phyloP scores from a whole-genome alignment of 1,140 invertebrate species.

The Drosophila arawakana region DNA sequence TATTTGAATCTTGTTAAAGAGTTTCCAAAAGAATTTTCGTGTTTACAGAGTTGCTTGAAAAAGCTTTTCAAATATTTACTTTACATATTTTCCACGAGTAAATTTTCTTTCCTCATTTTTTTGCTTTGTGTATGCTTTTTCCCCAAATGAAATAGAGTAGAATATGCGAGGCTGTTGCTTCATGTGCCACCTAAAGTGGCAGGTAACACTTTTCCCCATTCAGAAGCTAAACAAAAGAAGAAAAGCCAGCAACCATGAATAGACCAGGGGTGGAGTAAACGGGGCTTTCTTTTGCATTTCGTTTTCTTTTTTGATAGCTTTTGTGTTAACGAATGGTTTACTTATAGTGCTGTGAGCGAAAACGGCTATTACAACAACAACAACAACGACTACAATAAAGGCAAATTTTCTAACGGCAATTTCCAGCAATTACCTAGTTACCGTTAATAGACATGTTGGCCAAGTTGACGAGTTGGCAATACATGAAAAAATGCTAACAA shows the following conservation, averaged over 20 bases:
- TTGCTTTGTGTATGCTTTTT: background rate
- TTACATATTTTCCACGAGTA: background rate
- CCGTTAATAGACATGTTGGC: slow-evolving; percentile 82
- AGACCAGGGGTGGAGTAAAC: slow-evolving; percentile 2
- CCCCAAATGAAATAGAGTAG: slow-evolving; percentile 1
- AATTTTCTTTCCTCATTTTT: background rate
- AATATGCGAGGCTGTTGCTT: background rate
- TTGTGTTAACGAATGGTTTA: slow-evolving; percentile 57
- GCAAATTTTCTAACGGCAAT: slow-evolving; percentile 79
- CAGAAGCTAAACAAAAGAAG: slow-evolving; percentile 11
- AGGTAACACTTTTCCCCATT: slow-evolving; percentile 13
- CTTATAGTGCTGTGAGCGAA: slow-evolving; percentile 35
- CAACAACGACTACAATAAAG: slow-evolving; percentile 46
- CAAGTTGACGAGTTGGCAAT: slow-evolving; percentile 66
- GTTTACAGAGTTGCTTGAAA: background rate
- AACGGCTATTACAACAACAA: slow-evolving; percentile 13
- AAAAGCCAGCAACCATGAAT: slow-evolving; percentile 3
- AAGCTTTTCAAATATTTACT: background rate
- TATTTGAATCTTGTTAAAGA: too few relatives aligned
- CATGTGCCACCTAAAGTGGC: slow-evolving; percentile 9
- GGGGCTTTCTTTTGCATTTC: slow-evolving; percentile 22
- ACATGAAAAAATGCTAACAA: slow-evolving; percentile 65
- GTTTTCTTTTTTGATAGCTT: slow-evolving; percentile 31
- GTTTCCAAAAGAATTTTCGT: too few relatives aligned
- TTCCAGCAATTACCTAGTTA: slow-evolving; percentile 81